These are phyloP conservation scores for Ooceraea biroi DNA, from an alignment of 1,140 invertebrate genomes.

Conservation along the genomic window DNA sequence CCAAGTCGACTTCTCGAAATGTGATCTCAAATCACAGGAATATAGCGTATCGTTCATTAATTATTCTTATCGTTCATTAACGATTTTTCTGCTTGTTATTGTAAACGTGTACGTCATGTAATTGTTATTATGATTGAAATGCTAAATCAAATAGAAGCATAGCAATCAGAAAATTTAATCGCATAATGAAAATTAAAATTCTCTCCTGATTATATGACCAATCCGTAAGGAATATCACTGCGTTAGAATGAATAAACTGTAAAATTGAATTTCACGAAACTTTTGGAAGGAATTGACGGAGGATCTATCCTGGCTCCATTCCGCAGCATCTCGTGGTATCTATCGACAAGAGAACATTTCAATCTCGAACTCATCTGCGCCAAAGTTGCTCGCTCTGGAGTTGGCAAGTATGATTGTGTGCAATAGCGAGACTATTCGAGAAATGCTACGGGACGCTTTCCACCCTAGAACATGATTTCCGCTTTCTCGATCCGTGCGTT, in stretches of 20 bases:
- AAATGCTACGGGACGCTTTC: slow-evolving; percentile 18
- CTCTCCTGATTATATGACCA: neutral
- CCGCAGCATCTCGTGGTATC: slow-evolving; percentile 23
- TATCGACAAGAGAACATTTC: slow-evolving; percentile 61
- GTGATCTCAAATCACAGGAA: slow-evolving; percentile 12
- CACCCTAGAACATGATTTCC: slow-evolving; percentile 49
- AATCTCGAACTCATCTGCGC: slow-evolving; percentile 60
- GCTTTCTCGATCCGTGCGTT: slow-evolving; percentile 48
- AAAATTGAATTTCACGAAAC: slow-evolving; percentile 47
- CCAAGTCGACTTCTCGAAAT: slow-evolving; percentile 11
- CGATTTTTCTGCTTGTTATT: neutral
- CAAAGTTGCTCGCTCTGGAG: slow-evolving; percentile 46
- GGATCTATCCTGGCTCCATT: slow-evolving; percentile 38
- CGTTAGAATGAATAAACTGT: neutral
- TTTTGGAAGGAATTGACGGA: slow-evolving; percentile 31
- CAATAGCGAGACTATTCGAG: slow-evolving; percentile 54
- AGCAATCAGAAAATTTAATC: neutral
- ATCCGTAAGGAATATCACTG: neutral
- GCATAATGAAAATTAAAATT: neutral
- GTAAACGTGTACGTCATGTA: neutral
- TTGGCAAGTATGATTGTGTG: slow-evolving; percentile 62
- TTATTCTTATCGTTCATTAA: too few relatives aligned
- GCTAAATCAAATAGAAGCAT: neutral
- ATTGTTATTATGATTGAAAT: neutral
- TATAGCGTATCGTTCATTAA: slow-evolving; percentile 4